These are phyloP conservation scores for Phymastichus coffea DNA, from an alignment of 1,140 invertebrate species.

Conservation along the genomic window DNA sequence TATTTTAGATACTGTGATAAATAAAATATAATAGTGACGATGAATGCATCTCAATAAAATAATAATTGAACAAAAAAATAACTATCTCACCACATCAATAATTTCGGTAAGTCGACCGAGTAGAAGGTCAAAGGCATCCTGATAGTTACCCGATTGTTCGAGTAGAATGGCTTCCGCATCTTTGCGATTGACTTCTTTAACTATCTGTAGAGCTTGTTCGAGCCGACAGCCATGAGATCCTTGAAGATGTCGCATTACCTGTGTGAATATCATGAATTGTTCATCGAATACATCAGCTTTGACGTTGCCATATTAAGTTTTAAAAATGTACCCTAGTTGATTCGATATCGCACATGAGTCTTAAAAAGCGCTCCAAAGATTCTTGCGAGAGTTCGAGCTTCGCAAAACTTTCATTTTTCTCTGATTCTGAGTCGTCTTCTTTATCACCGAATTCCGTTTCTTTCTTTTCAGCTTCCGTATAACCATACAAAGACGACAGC, in stretches of 20 bases:
- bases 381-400: constrained; percentile 56
- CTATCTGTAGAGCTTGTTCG: constrained; percentile 49
- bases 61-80: too few species aligned
- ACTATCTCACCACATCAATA: constrained; percentile 38
- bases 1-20: too few species aligned
- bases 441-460: constrained; percentile 38
- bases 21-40: too few species aligned
- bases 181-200: constrained; percentile 42
- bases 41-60: too few species aligned
- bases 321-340: constrained; percentile 45
- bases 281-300: too few species aligned
- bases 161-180: constrained; percentile 51
- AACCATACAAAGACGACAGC: constrained; percentile 61
- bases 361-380: constrained; percentile 65
- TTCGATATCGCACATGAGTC: constrained; percentile 68
- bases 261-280: too few species aligned
- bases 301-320: too few species aligned
- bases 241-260: constrained; percentile 47
- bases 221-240: constrained; percentile 48
- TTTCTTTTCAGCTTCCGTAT: not conserved
- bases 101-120: constrained; percentile 41
- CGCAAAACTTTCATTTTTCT: not conserved
- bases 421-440: not conserved
- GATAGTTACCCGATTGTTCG: constrained; percentile 53
- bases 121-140: constrained; percentile 51